These are phyloP conservation scores for Scolopax mira DNA, from an alignment of 2,113 vertebrate species.

Conservation along the genomic window DNA sequence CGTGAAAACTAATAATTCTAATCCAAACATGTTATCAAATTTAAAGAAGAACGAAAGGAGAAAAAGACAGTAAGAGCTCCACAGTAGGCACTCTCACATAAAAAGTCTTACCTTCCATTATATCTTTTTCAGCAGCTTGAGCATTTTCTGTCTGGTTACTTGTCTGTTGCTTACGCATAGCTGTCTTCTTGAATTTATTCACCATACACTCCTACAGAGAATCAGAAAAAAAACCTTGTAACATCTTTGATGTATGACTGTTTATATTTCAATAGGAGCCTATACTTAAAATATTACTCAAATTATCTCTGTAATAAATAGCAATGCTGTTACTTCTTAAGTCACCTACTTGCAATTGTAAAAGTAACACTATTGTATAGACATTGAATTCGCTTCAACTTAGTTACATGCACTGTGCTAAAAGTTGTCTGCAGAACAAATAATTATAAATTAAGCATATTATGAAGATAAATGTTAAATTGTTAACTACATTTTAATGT, in stretches of 20 bases:
- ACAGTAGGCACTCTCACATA: background rate
- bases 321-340: background rate
- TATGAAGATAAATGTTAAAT: background rate
- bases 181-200: constrained; percentile 87
- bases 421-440: background rate
- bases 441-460: background rate
- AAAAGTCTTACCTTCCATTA: constrained; percentile 75
- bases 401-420: background rate
- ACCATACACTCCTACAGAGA: constrained; percentile 85
- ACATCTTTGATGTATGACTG: background rate
- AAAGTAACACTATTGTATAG: background rate
- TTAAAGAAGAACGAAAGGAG: background rate
- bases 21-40: background rate
- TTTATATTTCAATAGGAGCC: background rate
- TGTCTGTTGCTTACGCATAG: constrained; percentile 80
- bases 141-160: constrained; percentile 74
- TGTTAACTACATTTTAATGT: background rate
- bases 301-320: background rate
- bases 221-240: background rate
- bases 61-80: background rate
- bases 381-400: background rate
- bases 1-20: background rate
- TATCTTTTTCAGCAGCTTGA: constrained; percentile 77
- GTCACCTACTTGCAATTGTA: background rate
- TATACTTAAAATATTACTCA: background rate